Conservation (phyloP, 2,888 invertebrate genomes). For the Phlogophora meticulosa region DNA sequence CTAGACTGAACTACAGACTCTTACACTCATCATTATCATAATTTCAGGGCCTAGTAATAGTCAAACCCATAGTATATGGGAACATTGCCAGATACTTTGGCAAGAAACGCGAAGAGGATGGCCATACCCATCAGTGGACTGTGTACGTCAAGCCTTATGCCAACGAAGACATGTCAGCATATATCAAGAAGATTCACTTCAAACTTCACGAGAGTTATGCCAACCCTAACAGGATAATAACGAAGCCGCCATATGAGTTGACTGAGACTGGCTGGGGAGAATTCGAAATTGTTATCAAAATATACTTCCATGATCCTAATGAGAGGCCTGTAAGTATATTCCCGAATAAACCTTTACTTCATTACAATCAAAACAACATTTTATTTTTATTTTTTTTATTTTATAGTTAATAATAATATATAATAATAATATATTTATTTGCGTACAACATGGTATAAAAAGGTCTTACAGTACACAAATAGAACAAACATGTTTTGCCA, state of each 20-base stretch:
- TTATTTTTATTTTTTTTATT: no score
- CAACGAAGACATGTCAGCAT: constrained; percentile 98
- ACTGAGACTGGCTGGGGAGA: constrained; percentile 99
- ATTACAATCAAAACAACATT: no score
- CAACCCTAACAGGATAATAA: constrained; percentile 97
- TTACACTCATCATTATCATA: background rate
- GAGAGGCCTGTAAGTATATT: constrained; percentile 95
- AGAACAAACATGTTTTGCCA: no score
- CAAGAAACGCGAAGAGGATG: constrained; percentile 98
- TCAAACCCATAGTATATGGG: constrained; percentile 99
- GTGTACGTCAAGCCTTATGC: constrained; percentile 98
- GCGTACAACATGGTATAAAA: no score
- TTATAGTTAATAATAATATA: no score
- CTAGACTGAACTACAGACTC: background rate
- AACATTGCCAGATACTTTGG: constrained; percentile 99
- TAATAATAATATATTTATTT: no score
- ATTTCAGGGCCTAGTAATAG: constrained; percentile 95
- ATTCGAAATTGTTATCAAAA: constrained; percentile 99
- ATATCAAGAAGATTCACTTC: constrained; percentile 98
- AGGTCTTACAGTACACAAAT: no score
- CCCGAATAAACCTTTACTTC: background rate
- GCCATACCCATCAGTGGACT: constrained; percentile 99
- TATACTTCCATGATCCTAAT: constrained; percentile 98
- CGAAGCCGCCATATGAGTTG: constrained; percentile 98
- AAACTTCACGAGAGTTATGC: constrained; percentile 99